These are phyloP conservation scores for Mormyrops attenuatus DNA, from an alignment of 2,797 vertebrate genomes.

Conservation along the genomic window DNA sequence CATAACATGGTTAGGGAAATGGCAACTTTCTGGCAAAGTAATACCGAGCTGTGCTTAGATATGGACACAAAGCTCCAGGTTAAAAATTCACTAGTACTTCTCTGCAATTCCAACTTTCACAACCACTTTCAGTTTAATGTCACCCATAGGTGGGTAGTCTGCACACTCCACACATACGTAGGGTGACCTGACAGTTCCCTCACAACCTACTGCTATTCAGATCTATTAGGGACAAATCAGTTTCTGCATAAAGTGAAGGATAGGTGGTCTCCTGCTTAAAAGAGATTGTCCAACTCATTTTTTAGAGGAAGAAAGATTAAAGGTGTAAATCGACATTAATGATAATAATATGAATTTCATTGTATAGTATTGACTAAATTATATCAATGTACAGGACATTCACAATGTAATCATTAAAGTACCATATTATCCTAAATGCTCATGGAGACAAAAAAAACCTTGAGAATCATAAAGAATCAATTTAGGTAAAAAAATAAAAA, in stretches of 20 bases:
- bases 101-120: neutral
- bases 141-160: neutral
- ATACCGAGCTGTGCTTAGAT: neutral
- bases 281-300: neutral
- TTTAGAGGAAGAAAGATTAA: neutral
- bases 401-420: neutral
- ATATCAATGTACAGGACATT: neutral
- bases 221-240: neutral
- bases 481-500: neutral
- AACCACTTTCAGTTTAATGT: neutral
- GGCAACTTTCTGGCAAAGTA: neutral
- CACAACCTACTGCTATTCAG: neutral
- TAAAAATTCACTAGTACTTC: neutral
- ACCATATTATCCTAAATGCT: neutral
- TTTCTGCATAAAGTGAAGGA: neutral
- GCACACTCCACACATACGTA: neutral
- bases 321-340: neutral
- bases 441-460: neutral
- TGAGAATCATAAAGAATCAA: neutral
- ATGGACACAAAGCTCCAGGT: neutral
- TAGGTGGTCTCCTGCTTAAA: neutral
- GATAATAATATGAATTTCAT: neutral
- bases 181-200: neutral
- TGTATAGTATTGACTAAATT: neutral
- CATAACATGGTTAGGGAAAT: neutral